A percentile compares a stretch with the other conserved stretches of the same genome.
These are phyloP conservation scores for Pemphredon lugubris DNA, from an alignment of 2,888 invertebrate species.

Conservation along the genomic window DNA sequence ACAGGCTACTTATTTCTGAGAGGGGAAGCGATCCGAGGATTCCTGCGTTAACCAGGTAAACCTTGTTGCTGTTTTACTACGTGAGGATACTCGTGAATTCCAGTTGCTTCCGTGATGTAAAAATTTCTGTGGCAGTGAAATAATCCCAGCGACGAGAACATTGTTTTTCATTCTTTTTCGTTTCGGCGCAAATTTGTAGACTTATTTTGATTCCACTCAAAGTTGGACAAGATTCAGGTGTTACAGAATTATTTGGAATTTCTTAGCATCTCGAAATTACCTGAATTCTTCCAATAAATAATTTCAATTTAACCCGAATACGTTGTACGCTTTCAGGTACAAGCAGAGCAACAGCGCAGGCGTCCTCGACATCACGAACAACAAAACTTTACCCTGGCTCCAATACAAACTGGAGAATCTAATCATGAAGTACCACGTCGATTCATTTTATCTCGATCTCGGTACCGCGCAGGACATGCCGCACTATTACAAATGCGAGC, in stretches of 20 bases:
- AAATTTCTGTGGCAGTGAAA: too few species aligned
- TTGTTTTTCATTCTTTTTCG: too few species aligned
- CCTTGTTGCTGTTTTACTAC: neutral
- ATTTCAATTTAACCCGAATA: too few species aligned
- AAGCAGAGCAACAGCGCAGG: conserved; percentile 91
- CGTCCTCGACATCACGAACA: conserved; percentile 93
- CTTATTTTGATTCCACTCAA: too few species aligned
- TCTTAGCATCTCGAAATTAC: too few species aligned
- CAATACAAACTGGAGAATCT: conserved; percentile 87
- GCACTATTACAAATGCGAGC: conserved; percentile 90
- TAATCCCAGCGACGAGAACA: too few species aligned
- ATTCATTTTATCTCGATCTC: conserved; percentile 92
- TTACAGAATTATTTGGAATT: too few species aligned
- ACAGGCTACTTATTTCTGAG: conserved; percentile 90
- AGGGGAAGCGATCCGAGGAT: conserved; percentile 89
- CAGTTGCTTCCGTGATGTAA: too few species aligned
- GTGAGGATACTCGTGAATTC: too few species aligned
- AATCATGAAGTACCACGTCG: conserved; percentile 88
- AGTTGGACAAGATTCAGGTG: too few species aligned
- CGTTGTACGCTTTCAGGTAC: conserved; percentile 83
- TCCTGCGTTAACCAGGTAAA: conserved; percentile 87
- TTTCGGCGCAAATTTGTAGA: too few species aligned
- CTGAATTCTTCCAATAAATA: too few species aligned
- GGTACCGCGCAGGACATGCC: conserved; percentile 94
- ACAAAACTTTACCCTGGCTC: conserved; percentile 91